A percentile compares a stretch with the other conserved stretches of the same genome.
These are phyloP conservation scores for Spinus olivaceus DNA, from an alignment of 2,797 vertebrate genomes.

Conservation along the genomic window DNA sequence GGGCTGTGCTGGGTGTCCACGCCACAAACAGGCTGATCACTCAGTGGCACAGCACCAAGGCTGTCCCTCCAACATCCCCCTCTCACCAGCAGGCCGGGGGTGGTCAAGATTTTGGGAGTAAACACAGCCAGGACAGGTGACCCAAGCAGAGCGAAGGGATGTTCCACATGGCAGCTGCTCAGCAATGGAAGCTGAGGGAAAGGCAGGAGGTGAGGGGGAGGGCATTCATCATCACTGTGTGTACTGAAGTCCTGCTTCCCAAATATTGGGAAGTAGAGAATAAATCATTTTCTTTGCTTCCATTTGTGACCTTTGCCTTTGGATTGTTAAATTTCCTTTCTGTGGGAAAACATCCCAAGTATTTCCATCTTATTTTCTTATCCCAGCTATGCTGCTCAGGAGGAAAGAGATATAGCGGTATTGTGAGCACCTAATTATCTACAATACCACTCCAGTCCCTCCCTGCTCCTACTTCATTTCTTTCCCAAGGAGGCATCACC, in stretches of 20 bases:
- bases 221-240: neutral
- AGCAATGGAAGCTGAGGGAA: neutral
- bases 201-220: neutral
- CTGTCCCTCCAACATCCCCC: neutral
- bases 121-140: neutral
- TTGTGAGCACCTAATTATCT: neutral
- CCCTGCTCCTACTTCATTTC: neutral
- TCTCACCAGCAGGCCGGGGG: fast-evolving
- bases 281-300: neutral
- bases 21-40: neutral
- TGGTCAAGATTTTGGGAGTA: neutral
- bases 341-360: neutral
- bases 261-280: neutral
- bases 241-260: neutral
- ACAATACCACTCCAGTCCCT: neutral
- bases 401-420: neutral
- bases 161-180: neutral
- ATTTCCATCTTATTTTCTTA: neutral
- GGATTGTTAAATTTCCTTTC: neutral
- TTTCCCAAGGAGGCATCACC: conserved; percentile 13
- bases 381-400: neutral
- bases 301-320: neutral
- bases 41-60: neutral
- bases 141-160: neutral
- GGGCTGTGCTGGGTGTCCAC: neutral